Base-by-base conservation (phyloP, 1,140 invertebrate species). In the Aphis craccivora region DNA sequence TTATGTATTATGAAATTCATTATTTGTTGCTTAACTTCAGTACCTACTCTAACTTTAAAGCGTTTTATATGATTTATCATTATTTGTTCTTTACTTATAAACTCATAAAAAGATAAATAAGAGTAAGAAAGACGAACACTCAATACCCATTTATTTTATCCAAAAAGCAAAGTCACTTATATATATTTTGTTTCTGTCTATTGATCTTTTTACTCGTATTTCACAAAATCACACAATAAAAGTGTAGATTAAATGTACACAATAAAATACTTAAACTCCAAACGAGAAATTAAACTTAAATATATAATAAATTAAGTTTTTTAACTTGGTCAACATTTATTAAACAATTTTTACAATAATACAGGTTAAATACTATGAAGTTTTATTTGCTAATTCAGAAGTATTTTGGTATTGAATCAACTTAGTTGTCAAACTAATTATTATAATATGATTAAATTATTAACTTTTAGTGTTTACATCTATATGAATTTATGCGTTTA, bases 151-250 rank as follows among this genome's bases (percentile, higher is more conserved):
- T n/a, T 11, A 67, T 76, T 76, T 76, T 76, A 18, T 35, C 14
- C 14, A 18, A 67, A 76, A 4, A 76, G 60, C n/a, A n/a, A 67
- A n/a, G 30, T 76, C 37, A 40, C 37, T 40, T 40, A 40, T n/a
- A 67, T 30, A 4, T 67, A n/a, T n/a, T n/a, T 76, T 76, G 30
- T 11, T 76, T 76, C 30, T 76, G 14, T 76, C n/a, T 76, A n/a
- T n/a, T n/a, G n/a, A 76, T 76, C 48, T 76, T 76, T 67, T n/a
- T 76, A n/a, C n/a, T n/a, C n/a, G n/a, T n/a, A 76, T 76, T 76
- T n/a, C 1, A 76, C 30, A 0, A 76, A 76, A 76, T 76, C 5
- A 5, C 18, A n/a, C 60, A n/a, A 3, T n/a, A 67, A 55, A 55
- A 11, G 25, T 30, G 30, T n/a, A 76, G n/a, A n/a, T 76, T 7